Evolutionary conservation across 1,140 invertebrate species (phyloP), one percentile per base, ranked within the genome.

Genomic region (Drosophila orena): DNA sequence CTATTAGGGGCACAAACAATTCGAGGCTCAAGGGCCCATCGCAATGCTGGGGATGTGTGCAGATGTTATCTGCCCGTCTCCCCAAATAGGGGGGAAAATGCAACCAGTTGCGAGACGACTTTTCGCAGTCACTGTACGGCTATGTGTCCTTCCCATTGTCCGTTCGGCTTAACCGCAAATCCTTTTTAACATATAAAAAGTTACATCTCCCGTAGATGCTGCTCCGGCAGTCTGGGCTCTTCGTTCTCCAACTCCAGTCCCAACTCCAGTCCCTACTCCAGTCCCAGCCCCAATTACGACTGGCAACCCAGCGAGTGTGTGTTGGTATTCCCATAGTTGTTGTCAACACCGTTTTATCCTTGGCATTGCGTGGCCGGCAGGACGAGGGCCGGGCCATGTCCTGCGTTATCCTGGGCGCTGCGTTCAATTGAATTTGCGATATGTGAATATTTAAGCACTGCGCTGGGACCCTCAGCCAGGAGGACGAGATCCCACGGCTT

Each of bases 101-200:
- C 81, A 85, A 75, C 78, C 83, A 78, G 81, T 70, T 77, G 81
- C 66, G 71, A 75, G 71, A 66, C 62, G 71, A 66, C 62, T 74
- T 64, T 76, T 66, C 42, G 47, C 60, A 53, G 71, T 44, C 59
- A 47, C 10, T 56, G 37, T 56, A 22, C 37, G 24, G 14, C 15
- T 35, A 22, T 54, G 56, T 30, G 30, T 77, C 60, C 77, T 70
- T 79, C 58, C 65, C 68, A 89, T 79, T 88, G 84, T 89, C 80
- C 83, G 73, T 65, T 73, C 80, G 80, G 85, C 84, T 89, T 89
- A 89, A 90, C 84, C 84, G 80, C 84, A 89, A 89, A 89, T 89
- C 84, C 84, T 89, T 89, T 90, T 90, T 90, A 89, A 89, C 84
- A 89, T 89, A 89, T 89, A 89, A 89, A 89, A 89, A 89, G 85